Base-by-base conservation (phyloP, 1,140 invertebrate species). In the Heliothis virescens region DNA sequence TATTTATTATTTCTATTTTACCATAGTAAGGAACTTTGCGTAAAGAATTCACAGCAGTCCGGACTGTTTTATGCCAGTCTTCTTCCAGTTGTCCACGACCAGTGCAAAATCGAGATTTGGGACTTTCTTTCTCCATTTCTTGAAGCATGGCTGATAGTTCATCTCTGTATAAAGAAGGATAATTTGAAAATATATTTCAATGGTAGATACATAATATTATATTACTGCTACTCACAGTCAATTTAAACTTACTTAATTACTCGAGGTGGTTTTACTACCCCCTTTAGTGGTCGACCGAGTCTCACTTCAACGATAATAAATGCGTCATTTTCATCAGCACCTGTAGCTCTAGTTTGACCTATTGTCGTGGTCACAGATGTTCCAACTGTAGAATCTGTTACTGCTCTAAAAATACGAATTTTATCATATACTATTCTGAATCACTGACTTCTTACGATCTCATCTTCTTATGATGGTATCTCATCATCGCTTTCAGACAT, bases 11-110 rank as follows among this genome's bases (percentile, higher is more conserved):
- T 13, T 21, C 15, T 50, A 10, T 41, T 9, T 82, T 83, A 92
- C 91, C 91, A 71, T 89, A 91, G 78, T 93, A 90, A 12, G 91
- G 89, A 1, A 92, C 83, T 77, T 85, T 86, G 10, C 86, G 85
- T 52, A 94, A 59, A 2, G 88, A 81, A 15, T 82, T 87, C 1
- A 86, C 85, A 1, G 89, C 90, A 34, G 12, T 79, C 52, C 67
- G 79, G 5, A 92, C 77, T 2, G 86, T 90, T 3, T 85, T 71
- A 47, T 86, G 80, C 91, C 91, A 94, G 13, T 92, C 85, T 9
- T 80, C 79, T n/a, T 87, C 83, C 10, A 86, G 79, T 73, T 92
- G 90, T 1, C 92, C 91, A 0, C 92, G 87, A 0, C 89, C 92
- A 0, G 84, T 86, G 57, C 92, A 92, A 26, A 86, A 85, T 7